A percentile compares a stretch with the other conserved stretches of the same genome.
These are phyloP conservation scores for Octodonta nipae DNA, from an alignment of 2,888 invertebrate species.

Conservation along the genomic window DNA sequence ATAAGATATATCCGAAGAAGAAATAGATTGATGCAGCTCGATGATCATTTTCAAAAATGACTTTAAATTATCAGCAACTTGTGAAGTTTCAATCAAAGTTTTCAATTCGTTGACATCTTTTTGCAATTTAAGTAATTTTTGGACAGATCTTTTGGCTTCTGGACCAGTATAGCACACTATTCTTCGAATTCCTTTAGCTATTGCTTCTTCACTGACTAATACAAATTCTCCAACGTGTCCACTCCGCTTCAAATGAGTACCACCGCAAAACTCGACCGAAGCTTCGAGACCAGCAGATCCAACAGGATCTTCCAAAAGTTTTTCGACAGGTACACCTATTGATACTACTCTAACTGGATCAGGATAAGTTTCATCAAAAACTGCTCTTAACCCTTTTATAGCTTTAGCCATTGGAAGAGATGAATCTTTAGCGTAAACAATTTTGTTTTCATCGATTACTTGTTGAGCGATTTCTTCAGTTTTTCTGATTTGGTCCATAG, in stretches of 20 bases:
- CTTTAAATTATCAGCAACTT: constrained; percentile 44
- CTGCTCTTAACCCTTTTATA: constrained; percentile 84
- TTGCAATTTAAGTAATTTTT: constrained; percentile 64
- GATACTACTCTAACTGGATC: constrained; percentile 91
- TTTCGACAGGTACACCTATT: constrained; percentile 77
- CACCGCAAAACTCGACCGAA: constrained; percentile 98
- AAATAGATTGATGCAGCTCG: constrained; percentile 73
- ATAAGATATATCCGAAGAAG: constrained; percentile 80
- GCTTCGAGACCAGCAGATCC: constrained; percentile 66
- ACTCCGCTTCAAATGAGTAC: constrained; percentile 83
- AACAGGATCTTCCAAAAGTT: constrained; percentile 74
- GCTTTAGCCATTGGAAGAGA: constrained; percentile 72
- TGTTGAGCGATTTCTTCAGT: constrained; percentile 68
- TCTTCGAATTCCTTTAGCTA: constrained; percentile 90
- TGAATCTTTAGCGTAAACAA: constrained; percentile 79
- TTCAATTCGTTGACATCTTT: constrained; percentile 55
- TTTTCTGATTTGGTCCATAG: constrained; percentile 71
- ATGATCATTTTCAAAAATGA: constrained; percentile 44
- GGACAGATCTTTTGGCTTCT: constrained; percentile 77
- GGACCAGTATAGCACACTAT: constrained; percentile 94
- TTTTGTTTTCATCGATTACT: constrained; percentile 38
- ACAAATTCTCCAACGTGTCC: constrained; percentile 92
- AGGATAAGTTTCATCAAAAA: constrained; percentile 97
- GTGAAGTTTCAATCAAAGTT: constrained; percentile 44
- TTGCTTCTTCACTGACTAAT: constrained; percentile 95